Conservation (phyloP, 2,888 invertebrate species). For the Melieria crassipennis region DNA sequence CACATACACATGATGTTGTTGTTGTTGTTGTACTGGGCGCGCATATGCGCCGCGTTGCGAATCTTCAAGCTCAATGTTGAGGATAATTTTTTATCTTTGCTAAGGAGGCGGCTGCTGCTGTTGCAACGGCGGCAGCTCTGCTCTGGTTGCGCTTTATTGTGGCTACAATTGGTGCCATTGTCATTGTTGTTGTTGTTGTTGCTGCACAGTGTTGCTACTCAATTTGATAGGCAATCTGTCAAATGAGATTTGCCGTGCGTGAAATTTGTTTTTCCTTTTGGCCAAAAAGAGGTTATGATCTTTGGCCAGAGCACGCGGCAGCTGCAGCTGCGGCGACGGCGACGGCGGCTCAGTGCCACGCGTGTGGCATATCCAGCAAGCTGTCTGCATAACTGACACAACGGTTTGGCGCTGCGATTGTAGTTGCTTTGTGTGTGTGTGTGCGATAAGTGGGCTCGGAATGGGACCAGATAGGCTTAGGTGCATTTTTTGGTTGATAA, state of each 20-base stretch:
- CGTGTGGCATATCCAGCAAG: too few species aligned
- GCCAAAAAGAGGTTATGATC: conserved; percentile 35
- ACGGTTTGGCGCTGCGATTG: too few species aligned
- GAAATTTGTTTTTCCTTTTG: conserved; percentile 29
- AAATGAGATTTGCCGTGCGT: conserved; percentile 43
- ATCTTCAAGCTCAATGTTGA: not conserved
- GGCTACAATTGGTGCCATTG: not conserved
- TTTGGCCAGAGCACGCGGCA: conserved; percentile 10
- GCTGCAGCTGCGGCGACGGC: conserved; percentile 7
- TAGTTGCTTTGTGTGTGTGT: too few species aligned
- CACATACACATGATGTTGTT: too few species aligned
- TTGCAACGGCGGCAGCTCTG: not conserved
- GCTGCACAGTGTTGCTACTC: conserved; percentile 29
- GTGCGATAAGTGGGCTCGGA: not conserved
- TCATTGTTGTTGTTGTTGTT: conserved; percentile 13
- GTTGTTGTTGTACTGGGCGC: too few species aligned
- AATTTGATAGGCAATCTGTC: conserved; percentile 43
- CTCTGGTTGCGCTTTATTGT: not conserved
- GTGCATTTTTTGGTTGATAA: not conserved
- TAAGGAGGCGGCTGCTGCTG: conserved; percentile 25
- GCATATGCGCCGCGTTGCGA: too few species aligned
- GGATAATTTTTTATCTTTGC: conserved; percentile 20
- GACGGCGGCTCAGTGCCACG: not conserved
- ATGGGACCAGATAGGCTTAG: not conserved
- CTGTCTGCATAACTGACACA: too few species aligned